Evolutionary conservation across 2,113 vertebrate genomes (phyloP), one percentile per base, ranked within the genome.

Genomic region (Notiomystis cincta): DNA sequence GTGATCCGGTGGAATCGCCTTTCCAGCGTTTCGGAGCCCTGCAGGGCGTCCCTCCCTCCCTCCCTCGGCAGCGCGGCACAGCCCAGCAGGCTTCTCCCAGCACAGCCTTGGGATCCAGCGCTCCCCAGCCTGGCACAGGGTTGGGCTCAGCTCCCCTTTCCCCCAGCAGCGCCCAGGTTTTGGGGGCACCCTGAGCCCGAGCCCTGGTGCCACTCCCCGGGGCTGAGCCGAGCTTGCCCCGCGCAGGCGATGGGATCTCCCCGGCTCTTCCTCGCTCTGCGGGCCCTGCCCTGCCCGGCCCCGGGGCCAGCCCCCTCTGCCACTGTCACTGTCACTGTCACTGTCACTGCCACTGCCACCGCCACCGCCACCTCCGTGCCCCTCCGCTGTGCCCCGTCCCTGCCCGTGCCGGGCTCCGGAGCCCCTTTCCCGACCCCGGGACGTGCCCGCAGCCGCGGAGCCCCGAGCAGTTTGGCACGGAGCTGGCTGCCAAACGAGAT

Each of bases 81-180:
- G 70, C 47, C 28, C 1, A 2, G 53, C 54, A 15, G 11, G 30
- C 31, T 38, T 31, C 70, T 44, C 57, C 54, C 60, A 12, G 58
- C 15, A 9, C 14, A 0, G 14, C 40, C 31, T 3, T 0, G n/a
- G 56, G 2, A 7, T 4, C 22, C 73, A 15, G 44, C 7, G 44
- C 28, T 42, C 10, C 54, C 27, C 79, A 60, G 56, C 27, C 45
- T 11, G 33, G 76, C 48, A 19, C 56, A 1, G 25, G 44, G 40
- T 2, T 3, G 25, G 75, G 38, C 2, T 24, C 44, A 2, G 9
- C 2, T 9, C 10, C 28, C 44, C 13, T 18, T 6, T 7, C 33
- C 56, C 47, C 17, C 2, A 15, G 35, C 50, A 37, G 31, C n/a
- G 14, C 56, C 51, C 47, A 1, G 6, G 5, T 9, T 78, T 44